phyloP scores from a whole-genome alignment of 92 coral and sea anemone genomes.

The Bergia sp. region DNA sequence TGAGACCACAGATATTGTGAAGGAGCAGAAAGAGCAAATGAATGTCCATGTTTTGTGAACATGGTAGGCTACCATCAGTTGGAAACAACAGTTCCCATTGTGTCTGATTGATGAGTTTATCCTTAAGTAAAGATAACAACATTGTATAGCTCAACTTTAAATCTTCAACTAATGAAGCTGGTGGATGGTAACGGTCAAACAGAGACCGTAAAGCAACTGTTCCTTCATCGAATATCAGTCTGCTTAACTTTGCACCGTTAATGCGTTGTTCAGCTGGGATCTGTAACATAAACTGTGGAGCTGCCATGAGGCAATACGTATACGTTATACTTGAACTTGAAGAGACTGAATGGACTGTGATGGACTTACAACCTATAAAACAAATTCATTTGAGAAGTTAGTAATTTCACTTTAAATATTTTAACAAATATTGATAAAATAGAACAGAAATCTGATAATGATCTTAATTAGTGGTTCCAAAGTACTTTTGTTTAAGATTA shows the following conservation, averaged over 20 bases:
- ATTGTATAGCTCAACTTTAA: neutral
- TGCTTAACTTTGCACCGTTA: conserved; percentile 36
- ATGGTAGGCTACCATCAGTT: conserved; percentile 13
- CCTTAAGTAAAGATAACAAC: neutral
- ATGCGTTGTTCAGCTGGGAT: neutral
- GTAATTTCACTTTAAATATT: no score
- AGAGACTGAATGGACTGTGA: no score
- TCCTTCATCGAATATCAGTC: conserved; percentile 27
- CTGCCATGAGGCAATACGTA: neutral
- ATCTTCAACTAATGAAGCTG: neutral
- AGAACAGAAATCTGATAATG: no score
- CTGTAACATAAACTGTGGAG: neutral
- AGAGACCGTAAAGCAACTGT: neutral
- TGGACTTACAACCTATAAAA: no score
- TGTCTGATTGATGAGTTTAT: neutral
- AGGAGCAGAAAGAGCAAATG: conserved; percentile 33
- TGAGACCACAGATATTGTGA: conserved; percentile 28
- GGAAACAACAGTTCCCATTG: conserved; percentile 46
- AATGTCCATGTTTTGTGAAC: conserved; percentile 31
- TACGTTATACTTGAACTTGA: no score
- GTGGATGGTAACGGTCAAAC: conserved; percentile 22
- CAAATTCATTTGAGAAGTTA: no score
- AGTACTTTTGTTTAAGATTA: no score
- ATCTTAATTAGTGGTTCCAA: no score
- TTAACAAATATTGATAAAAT: no score